Evolutionary conservation across 2,113 vertebrate genomes (phyloP), one percentile per base, ranked within the genome.

Genomic region (Myanophis thanlyinensis): DNA sequence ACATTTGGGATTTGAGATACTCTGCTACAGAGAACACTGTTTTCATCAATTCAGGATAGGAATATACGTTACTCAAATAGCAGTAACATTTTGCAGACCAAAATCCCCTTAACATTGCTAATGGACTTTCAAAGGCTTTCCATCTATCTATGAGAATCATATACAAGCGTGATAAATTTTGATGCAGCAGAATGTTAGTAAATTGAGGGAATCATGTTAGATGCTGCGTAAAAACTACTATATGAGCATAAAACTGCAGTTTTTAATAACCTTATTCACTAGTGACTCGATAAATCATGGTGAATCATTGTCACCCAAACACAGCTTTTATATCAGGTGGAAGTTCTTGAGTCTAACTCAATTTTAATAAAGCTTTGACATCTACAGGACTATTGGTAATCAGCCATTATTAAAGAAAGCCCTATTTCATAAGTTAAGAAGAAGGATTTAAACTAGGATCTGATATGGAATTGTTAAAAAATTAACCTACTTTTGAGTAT

Each of bases 401-500:
- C 80, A 90, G 89, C n/a, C 3, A 49, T 93, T 1, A 35, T 73
- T 89, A 48, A 15, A 3, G 15, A 86, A 93, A 47, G 54, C 67
- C 89, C 53, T n/a, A n/a, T 93, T 96, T 84, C 90, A 44, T 91
- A 89, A 93, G 89, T 89, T 40, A 91, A 49, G n/a, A 30, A 85
- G 18, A 56, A 44, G 3, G 8, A 56, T 54, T 56, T 13, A 80
- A 88, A 53, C 35, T 13, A 51, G n/a, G n/a, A 9, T 54, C 87
- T n/a, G 49, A 27, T 49, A 84, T 48, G 27, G 27, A 27, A n/a
- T 84, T 92, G 27, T 23, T 73, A 12, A 67, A n/a, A 67, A n/a
- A 20, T 49, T 91, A 35, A 49, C 91, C 52, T 91, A 11, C 8
- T 35, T 52, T 23, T 87, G 22, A 49, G 2, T 48, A 49, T 20